Evolutionary conservation across 2,113 vertebrate genomes (phyloP), one percentile per base, ranked within the genome.

Genomic region (Hemibates koningsi): DNA sequence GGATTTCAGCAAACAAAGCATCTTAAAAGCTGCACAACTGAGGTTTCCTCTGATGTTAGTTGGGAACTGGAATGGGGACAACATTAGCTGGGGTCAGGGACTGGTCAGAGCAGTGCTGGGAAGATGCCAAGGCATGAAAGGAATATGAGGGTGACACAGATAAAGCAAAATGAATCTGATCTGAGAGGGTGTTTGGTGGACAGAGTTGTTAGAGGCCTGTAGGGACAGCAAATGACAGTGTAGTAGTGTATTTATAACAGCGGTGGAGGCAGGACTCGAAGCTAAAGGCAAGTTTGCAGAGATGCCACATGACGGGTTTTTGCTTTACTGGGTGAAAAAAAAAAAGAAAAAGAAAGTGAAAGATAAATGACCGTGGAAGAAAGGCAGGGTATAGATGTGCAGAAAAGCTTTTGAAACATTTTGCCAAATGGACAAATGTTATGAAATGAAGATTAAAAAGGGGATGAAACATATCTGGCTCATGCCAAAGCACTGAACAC

Each of bases 121-220:
- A 86, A 83, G 83, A 90, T 19, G 71, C 68, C 86, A 61, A 86
- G 86, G 66, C 90, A 87, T 88, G 87, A 93, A 94, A 34, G 71
- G 78, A 84, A 76, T 80, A 56, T 32, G 54, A 92, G 85, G 21
- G 48, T 61, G 89, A 91, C 84, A 79, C 73, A 89, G 83, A 85
- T 8, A 43, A 36, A 81, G 59, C 63, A 53, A 54, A 91, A 78
- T 41, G 63, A 80, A 76, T 87, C 19, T 86, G 89, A 90, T 86
- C 81, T 78, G 21, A 87, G 80, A 82, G 63, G 79, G 61, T 71
- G 32, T 86, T 84, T 68, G 63, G 29, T 85, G 84, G 68, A 81
- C 32, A 11, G 50, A 71, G 29, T 45, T 48, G 36, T 76, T 16
- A 21, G 81, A 9, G 48, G 66, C 36, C 17, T 14, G 27, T 52